Percentiles rank a stretch among this genome's conserved stretches.
phyloP scores from a whole-genome alignment of 2,113 vertebrate genomes.

The Urocynchramus pylzowi region DNA sequence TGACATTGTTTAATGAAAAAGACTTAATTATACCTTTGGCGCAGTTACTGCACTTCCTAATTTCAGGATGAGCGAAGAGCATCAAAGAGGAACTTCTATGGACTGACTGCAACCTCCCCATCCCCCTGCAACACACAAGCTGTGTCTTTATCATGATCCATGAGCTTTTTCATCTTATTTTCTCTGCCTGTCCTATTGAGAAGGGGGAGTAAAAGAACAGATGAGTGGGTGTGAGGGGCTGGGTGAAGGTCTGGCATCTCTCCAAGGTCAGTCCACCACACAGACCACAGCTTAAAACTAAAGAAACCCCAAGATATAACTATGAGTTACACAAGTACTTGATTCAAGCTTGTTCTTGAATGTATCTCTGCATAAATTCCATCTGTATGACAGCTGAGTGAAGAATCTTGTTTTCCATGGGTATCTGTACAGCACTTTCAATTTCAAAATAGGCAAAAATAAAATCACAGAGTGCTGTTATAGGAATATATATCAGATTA shows the following conservation, averaged over 20 bases:
- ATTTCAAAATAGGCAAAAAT: neutral
- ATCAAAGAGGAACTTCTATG: neutral
- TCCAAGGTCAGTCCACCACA: neutral
- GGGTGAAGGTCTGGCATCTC: neutral
- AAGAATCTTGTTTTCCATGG: neutral
- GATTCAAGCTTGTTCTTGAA: neutral
- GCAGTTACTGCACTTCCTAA: neutral
- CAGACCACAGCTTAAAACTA: neutral
- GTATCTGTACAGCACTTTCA: neutral
- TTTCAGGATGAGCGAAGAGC: neutral
- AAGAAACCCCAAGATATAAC: neutral
- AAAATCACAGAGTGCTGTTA: neutral
- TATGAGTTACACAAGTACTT: fast-evolving
- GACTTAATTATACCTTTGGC: neutral
- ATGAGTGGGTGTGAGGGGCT: neutral
- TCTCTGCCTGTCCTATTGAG: neutral
- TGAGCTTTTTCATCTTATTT: neutral
- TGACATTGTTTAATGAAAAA: neutral
- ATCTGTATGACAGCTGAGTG: neutral
- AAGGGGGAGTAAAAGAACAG: neutral
- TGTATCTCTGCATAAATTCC: neutral
- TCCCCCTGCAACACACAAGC: fast-evolving
- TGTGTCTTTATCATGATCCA: neutral
- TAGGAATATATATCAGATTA: neutral
- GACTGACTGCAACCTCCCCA: neutral